These are phyloP conservation scores for Gymnocypris eckloni DNA, from an alignment of 2,797 vertebrate genomes.

Conservation along the genomic window DNA sequence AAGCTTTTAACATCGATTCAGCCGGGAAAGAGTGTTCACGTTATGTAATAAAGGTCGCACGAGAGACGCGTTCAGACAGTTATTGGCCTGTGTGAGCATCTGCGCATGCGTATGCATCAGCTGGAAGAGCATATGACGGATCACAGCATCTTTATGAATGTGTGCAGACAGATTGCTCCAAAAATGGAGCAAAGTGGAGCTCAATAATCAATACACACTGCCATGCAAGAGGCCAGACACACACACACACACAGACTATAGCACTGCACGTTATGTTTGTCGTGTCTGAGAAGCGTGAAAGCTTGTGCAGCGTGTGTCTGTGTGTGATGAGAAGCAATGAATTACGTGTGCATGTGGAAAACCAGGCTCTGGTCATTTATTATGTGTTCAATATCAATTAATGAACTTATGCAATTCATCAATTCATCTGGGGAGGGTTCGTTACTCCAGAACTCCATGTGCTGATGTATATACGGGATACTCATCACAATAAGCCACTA, in stretches of 20 bases:
- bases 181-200: slow-evolving; percentile 36
- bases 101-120: not conserved
- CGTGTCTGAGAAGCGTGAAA: slow-evolving; percentile 4
- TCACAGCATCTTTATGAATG: slow-evolving; percentile 31
- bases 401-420: not conserved
- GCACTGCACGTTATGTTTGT: not conserved
- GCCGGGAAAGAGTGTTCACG: slow-evolving; percentile 58
- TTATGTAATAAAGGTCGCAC: slow-evolving; percentile 63
- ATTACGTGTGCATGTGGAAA: slow-evolving; percentile 20
- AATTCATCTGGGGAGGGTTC: not conserved
- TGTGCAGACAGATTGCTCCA: slow-evolving; percentile 25
- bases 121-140: not conserved
- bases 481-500: not conserved
- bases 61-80: slow-evolving; percentile 58
- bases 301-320: not conserved
- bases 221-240: slow-evolving; percentile 28
- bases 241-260: not conserved
- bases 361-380: slow-evolving; percentile 32
- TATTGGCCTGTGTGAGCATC: slow-evolving; percentile 43
- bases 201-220: slow-evolving; percentile 52
- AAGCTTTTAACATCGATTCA: slow-evolving; percentile 86
- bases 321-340: slow-evolving; percentile 2
- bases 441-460: not conserved
- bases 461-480: not conserved
- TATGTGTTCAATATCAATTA: slow-evolving; percentile 38